A percentile compares a stretch with the other conserved stretches of the same genome.
These are phyloP conservation scores for Acipenser transmontanus DNA, from an alignment of 2,797 vertebrate species.

Conservation along the genomic window DNA sequence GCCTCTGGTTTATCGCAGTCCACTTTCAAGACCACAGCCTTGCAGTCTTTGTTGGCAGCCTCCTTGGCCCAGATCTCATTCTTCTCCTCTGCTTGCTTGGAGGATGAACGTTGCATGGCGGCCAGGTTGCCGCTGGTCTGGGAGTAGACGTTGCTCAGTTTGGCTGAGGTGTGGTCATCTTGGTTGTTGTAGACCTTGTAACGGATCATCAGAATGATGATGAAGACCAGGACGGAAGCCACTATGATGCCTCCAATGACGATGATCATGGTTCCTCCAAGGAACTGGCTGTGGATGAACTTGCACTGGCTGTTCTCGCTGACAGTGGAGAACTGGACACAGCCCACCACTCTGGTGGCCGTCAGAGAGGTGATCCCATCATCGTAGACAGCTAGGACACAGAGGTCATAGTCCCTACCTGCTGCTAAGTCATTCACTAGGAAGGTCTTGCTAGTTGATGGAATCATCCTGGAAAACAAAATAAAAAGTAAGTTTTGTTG, in stretches of 20 bases:
- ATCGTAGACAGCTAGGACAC: conserved; percentile 79
- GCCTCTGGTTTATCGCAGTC: conserved; percentile 58
- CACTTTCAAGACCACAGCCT: conserved; percentile 61
- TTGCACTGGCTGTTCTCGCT: conserved; percentile 71
- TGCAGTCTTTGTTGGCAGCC: conserved; percentile 49
- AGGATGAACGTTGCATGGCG: conserved; percentile 45
- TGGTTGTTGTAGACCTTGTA: conserved; percentile 81
- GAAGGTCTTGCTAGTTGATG: conserved; percentile 81
- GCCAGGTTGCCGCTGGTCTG: conserved; percentile 71
- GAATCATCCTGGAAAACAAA: conserved; percentile 73
- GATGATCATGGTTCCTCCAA: conserved; percentile 80
- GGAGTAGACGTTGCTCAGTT: conserved; percentile 68
- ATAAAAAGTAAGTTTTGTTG: background rate
- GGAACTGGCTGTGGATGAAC: conserved; percentile 77
- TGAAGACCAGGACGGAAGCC: conserved; percentile 82
- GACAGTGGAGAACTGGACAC: conserved; percentile 81
- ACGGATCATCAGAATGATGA: conserved; percentile 90
- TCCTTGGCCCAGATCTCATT: conserved; percentile 35
- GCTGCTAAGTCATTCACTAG: conserved; percentile 82
- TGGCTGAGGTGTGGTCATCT: conserved; percentile 56
- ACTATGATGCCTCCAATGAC: conserved; percentile 78
- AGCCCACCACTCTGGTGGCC: conserved; percentile 78
- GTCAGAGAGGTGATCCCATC: conserved; percentile 80
- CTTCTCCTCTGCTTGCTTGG: conserved; percentile 57
- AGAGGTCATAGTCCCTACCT: conserved; percentile 80